A percentile compares a stretch with the other conserved stretches of the same genome.
Evolutionary conservation across 2,888 invertebrate species (phyloP).

Genomic region (Phortica magna): DNA sequence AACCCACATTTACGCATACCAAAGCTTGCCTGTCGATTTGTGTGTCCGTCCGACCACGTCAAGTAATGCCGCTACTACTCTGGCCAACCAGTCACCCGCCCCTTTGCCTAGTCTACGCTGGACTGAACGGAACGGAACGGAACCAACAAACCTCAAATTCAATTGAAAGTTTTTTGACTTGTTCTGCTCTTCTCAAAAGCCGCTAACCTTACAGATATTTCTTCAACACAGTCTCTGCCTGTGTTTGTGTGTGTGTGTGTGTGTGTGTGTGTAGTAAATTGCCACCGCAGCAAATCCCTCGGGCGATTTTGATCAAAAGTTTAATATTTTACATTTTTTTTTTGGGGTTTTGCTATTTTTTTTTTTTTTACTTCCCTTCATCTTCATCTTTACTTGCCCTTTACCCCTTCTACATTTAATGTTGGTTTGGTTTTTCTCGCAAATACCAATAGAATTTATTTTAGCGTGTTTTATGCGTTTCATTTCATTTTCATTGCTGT

Average conservation of each 20-base stretch:
- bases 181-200: slow-evolving; percentile 55
- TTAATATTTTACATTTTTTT: slow-evolving; percentile 67
- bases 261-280: not conserved
- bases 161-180: slow-evolving; percentile 72
- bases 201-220: slow-evolving; percentile 58
- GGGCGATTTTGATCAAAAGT: slow-evolving; percentile 71
- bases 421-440: not conserved
- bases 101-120: slow-evolving; percentile 32
- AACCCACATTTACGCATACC: slow-evolving; percentile 66
- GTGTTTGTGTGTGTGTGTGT: not conserved
- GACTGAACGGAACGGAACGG: not conserved
- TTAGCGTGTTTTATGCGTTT: slow-evolving; percentile 27
- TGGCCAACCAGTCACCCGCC: slow-evolving; percentile 34
- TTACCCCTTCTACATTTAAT: slow-evolving; percentile 5
- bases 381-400: slow-evolving; percentile 39
- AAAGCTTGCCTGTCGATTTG: slow-evolving; percentile 29
- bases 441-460: slow-evolving; percentile 19
- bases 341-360: slow-evolving; percentile 44
- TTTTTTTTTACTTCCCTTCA: slow-evolving; percentile 23
- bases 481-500: slow-evolving; percentile 37
- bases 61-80: slow-evolving; percentile 34
- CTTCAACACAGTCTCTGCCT: not conserved
- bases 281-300: slow-evolving; percentile 70
- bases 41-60: slow-evolving; percentile 3
- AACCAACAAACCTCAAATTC: slow-evolving; percentile 64